phyloP scores from a whole-genome alignment of 2,888 invertebrate genomes.

The Atherix ibis region DNA sequence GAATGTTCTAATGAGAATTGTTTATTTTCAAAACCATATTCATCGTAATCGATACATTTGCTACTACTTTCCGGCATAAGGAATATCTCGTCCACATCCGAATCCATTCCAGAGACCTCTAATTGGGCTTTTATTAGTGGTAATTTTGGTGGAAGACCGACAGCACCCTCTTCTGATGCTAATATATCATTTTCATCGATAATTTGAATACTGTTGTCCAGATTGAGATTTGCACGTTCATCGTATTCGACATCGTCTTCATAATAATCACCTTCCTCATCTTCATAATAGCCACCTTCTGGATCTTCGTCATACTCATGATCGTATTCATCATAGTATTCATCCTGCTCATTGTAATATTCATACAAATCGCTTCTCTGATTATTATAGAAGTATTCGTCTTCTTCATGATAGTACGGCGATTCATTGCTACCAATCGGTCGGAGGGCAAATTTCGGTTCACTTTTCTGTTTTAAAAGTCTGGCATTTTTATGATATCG shows the following conservation, averaged over 20 bases:
- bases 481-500: constrained; percentile 10
- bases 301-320: constrained; percentile 10
- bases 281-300: constrained; percentile 12
- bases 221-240: constrained; percentile 3
- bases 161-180: constrained; percentile 3
- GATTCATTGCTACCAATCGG: constrained; percentile 3
- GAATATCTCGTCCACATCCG: constrained; percentile 15
- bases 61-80: constrained; percentile 13
- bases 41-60: constrained; percentile 10
- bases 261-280: constrained; percentile 10
- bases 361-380: constrained; percentile 3
- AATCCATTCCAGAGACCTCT: constrained; percentile 8
- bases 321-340: constrained; percentile 11
- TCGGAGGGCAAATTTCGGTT: constrained; percentile 14
- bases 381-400: constrained; percentile 10
- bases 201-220: constrained; percentile 1
- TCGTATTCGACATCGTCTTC: constrained; percentile 9
- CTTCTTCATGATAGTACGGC: constrained; percentile 11
- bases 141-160: constrained; percentile 3
- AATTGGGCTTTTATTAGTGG: background rate
- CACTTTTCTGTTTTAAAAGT: constrained; percentile 15
- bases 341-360: constrained; percentile 11
- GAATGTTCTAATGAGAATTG: constrained; percentile 11
- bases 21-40: constrained; percentile 12
- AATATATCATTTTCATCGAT: constrained; percentile 7